Conservation (phyloP, 2,888 invertebrate genomes). For the Cheilosia scutellata region DNA sequence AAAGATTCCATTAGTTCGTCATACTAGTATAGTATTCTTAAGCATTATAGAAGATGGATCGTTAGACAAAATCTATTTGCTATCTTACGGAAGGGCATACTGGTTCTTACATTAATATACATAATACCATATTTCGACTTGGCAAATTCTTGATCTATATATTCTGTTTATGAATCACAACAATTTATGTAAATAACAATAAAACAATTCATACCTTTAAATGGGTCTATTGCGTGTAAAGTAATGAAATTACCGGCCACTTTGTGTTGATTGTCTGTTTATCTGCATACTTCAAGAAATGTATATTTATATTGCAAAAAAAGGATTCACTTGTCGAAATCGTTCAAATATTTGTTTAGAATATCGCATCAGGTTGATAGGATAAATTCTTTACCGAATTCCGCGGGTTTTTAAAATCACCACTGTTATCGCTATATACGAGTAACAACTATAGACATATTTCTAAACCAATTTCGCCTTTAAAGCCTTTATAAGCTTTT, state of each 20-base stretch:
- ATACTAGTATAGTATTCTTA: too few species aligned
- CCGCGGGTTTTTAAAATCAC: constrained; percentile 16
- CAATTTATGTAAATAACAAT: not conserved
- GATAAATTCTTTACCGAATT: constrained; percentile 18
- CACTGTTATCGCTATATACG: constrained; percentile 18
- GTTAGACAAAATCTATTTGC: too few species aligned
- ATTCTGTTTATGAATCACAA: not conserved
- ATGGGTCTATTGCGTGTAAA: not conserved
- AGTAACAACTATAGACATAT: constrained; percentile 16
- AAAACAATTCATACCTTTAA: constrained; percentile 37
- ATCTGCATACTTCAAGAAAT: constrained; percentile 27
- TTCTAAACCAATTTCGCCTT: constrained; percentile 13
- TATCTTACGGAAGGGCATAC: too few species aligned
- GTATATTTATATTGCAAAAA: constrained; percentile 6
- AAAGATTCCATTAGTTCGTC: too few species aligned
- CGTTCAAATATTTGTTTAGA: not conserved
- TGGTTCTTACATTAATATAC: not conserved
- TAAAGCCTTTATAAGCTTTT: constrained; percentile 21
- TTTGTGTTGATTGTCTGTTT: constrained; percentile 41
- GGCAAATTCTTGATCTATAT: too few species aligned
- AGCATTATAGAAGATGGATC: too few species aligned
- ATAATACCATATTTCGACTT: not conserved
- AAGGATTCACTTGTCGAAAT: constrained; percentile 2
- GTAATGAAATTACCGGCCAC: constrained; percentile 50
- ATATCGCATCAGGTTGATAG: not conserved